phyloP scores from a whole-genome alignment of 2,113 vertebrate species.

The Zosterops hypoxanthus region DNA sequence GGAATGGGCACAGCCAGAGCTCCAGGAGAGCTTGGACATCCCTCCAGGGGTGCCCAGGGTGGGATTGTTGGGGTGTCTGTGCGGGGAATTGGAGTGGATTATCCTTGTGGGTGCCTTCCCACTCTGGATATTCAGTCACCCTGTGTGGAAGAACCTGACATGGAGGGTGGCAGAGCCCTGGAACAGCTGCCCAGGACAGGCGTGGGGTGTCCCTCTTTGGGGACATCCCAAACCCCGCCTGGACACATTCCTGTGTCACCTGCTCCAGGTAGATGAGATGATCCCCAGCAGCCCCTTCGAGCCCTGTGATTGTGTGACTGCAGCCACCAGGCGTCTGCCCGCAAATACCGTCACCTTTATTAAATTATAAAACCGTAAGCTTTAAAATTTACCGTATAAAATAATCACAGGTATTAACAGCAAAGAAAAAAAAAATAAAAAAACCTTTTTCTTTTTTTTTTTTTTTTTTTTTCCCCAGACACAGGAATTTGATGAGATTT shows the following conservation, averaged over 20 bases:
- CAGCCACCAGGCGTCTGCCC: background rate
- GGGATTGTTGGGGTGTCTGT: too few species aligned
- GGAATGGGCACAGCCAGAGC: too few species aligned
- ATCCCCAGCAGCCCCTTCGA: background rate
- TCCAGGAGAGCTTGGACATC: too few species aligned
- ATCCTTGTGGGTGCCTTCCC: background rate
- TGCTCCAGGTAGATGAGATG: background rate
- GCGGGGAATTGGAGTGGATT: accelerated
- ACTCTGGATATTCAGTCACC: background rate
- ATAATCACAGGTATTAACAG: slow-evolving; percentile 33
- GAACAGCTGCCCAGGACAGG: background rate
- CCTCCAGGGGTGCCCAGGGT: too few species aligned
- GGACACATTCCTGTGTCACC: background rate
- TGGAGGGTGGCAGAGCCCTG: background rate
- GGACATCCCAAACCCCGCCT: background rate
- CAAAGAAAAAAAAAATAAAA: background rate
- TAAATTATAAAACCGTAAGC: slow-evolving; percentile 15
- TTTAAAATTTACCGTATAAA: slow-evolving; percentile 32
- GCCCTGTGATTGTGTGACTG: background rate
- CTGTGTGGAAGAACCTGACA: accelerated
- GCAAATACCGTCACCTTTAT: background rate
- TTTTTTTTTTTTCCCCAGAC: background rate
- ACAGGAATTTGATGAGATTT: background rate
- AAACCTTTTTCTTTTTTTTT: background rate
- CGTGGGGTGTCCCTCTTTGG: too few species aligned